These are phyloP conservation scores for Lochmaea capreae DNA, from an alignment of 2,888 invertebrate genomes.

Conservation along the genomic window DNA sequence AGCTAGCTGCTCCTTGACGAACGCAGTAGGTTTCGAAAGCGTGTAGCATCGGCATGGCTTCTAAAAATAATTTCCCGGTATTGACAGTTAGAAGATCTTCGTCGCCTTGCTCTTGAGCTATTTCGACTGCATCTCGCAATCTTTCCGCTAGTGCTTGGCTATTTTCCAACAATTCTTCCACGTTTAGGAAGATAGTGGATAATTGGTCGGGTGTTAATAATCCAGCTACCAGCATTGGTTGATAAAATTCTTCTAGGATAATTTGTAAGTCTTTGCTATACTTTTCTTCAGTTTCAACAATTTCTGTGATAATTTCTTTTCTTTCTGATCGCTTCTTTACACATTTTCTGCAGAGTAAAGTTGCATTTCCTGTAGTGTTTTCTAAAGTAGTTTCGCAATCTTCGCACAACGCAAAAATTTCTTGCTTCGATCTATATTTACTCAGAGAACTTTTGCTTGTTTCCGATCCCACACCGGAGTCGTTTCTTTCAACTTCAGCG, in stretches of 20 bases:
- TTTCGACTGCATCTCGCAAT: conserved; percentile 87
- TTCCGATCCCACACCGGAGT: conserved; percentile 93
- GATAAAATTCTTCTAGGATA: conserved; percentile 91
- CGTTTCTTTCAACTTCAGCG: conserved; percentile 89
- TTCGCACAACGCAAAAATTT: conserved; percentile 72
- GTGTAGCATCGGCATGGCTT: conserved; percentile 92
- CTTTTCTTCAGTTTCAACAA: conserved; percentile 95
- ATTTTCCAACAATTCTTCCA: conserved; percentile 90
- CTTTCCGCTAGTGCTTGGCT: conserved; percentile 86
- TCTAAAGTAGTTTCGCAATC: conserved; percentile 84
- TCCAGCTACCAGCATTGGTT: conserved; percentile 93
- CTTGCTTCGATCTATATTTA: conserved; percentile 76
- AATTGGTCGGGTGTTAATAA: conserved; percentile 91
- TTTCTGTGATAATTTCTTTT: conserved; percentile 94
- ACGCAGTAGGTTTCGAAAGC: conserved; percentile 97
- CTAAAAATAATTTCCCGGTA: conserved; percentile 90
- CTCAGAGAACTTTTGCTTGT: conserved; percentile 89
- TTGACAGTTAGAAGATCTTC: conserved; percentile 89
- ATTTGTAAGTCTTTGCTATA: conserved; percentile 94
- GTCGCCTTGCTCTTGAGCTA: conserved; percentile 83
- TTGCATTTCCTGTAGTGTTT: conserved; percentile 82
- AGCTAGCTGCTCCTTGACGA: conserved; percentile 89
- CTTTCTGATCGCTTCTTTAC: conserved; percentile 88
- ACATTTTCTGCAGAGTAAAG: conserved; percentile 88
- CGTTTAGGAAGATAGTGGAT: conserved; percentile 91